These are phyloP conservation scores for Morelia viridis DNA, from an alignment of 2,797 vertebrate genomes.

Conservation along the genomic window DNA sequence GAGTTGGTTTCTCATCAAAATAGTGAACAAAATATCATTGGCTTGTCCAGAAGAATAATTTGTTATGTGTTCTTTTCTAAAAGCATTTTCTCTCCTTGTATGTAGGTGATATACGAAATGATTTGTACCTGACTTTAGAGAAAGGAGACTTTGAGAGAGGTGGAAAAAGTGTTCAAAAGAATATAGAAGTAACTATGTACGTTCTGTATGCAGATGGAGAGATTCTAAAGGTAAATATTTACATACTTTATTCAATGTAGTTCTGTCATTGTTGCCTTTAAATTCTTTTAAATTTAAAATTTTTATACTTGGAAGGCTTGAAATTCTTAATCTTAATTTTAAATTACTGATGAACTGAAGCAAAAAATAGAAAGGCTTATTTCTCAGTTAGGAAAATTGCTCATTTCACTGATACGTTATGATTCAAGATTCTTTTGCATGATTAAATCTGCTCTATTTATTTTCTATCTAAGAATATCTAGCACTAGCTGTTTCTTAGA, in stretches of 20 bases:
- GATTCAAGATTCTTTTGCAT: neutral
- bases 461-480: neutral
- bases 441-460: neutral
- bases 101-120: slow-evolving; percentile 93
- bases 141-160: slow-evolving; percentile 96
- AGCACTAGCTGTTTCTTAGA: neutral
- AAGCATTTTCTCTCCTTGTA: slow-evolving; percentile 31
- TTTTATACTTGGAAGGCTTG: neutral
- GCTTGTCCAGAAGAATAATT: neutral
- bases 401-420: neutral
- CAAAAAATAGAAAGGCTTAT: neutral
- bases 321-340: neutral
- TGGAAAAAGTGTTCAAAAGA: slow-evolving; percentile 98
- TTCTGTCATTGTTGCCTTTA: neutral
- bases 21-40: slow-evolving; percentile 45
- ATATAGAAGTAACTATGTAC: slow-evolving; percentile 97
- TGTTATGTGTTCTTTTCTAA: neutral
- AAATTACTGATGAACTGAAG: neutral
- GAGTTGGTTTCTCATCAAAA: slow-evolving; percentile 57
- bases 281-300: neutral
- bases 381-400: neutral
- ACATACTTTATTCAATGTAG: neutral
- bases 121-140: slow-evolving; percentile 94
- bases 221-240: slow-evolving; percentile 86
- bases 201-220: slow-evolving; percentile 97